A percentile compares a stretch with the other conserved stretches of the same genome.
Conservation (phyloP, 1,140 invertebrate species). For the Schmidtea mediterranea region DNA sequence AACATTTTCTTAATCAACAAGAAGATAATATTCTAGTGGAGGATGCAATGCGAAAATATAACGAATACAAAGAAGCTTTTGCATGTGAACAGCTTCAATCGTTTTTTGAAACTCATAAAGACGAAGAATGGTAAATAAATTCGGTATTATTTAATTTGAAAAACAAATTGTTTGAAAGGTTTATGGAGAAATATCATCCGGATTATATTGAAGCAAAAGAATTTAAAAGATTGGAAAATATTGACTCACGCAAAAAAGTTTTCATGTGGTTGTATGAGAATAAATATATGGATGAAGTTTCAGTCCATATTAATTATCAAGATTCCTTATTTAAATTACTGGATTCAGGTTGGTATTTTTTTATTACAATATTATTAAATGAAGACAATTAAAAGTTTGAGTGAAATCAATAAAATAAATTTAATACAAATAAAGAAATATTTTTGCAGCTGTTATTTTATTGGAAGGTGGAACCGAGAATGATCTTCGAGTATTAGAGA, state of each 20-base stretch:
- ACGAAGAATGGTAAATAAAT: slow-evolving; percentile 95
- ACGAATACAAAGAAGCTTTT: slow-evolving; percentile 92
- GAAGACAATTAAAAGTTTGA: neutral
- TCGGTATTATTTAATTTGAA: too few species aligned
- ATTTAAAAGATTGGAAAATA: slow-evolving; percentile 49
- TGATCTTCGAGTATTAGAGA: slow-evolving; percentile 55
- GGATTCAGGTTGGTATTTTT: slow-evolving; percentile 42
- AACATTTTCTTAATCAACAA: slow-evolving; percentile 73
- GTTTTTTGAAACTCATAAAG: slow-evolving; percentile 93
- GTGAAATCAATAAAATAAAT: too few species aligned
- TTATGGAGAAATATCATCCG: slow-evolving; percentile 92
- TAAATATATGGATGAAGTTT: slow-evolving; percentile 43
- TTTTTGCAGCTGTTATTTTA: slow-evolving; percentile 51
- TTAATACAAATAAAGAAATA: too few species aligned
- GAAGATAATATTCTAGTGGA: slow-evolving; percentile 90
- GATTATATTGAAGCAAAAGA: slow-evolving; percentile 69
- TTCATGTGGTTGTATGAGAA: slow-evolving; percentile 55
- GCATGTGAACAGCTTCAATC: slow-evolving; percentile 79
- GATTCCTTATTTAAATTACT: slow-evolving; percentile 58
- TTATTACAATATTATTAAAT: neutral
- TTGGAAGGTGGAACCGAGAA: slow-evolving; percentile 83
- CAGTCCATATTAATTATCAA: slow-evolving; percentile 57
- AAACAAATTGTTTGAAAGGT: too few species aligned
- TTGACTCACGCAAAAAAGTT: slow-evolving; percentile 62
- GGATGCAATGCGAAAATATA: slow-evolving; percentile 49